Conservation (phyloP, 2,113 vertebrate genomes). For the Pitta sordida region DNA sequence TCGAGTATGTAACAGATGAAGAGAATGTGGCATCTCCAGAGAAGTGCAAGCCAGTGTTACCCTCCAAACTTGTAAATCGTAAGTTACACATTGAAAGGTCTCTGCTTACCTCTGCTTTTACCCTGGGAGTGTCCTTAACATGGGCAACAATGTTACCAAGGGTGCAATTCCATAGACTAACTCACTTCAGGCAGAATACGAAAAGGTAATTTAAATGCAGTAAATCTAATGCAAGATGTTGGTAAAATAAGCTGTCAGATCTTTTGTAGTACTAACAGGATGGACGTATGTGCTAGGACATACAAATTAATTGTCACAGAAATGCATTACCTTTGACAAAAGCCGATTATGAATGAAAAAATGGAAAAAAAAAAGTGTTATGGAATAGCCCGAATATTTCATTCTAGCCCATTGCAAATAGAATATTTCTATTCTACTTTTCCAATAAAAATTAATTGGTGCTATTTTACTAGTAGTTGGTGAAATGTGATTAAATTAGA, state of each 20-base stretch:
- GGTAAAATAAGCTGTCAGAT: not conserved
- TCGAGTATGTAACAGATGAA: conserved; percentile 87
- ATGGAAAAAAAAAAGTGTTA: not conserved
- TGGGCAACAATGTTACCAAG: not conserved
- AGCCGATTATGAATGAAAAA: not conserved
- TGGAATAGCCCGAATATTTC: not conserved
- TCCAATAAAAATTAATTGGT: not conserved
- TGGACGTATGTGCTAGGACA: not conserved
- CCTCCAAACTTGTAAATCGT: conserved; percentile 90
- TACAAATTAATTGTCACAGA: not conserved
- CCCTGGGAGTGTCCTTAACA: not conserved
- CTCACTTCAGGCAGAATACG: not conserved
- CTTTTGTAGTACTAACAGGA: not conserved
- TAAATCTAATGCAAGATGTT: not conserved
- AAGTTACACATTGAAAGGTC: conserved; percentile 65
- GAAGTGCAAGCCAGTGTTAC: conserved; percentile 86
- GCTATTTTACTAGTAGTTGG: not conserved
- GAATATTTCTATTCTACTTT: not conserved
- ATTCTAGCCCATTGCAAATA: not conserved
- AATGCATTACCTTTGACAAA: not conserved
- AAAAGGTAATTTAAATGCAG: not conserved
- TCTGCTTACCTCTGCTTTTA: not conserved
- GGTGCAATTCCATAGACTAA: not conserved
- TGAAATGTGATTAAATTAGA: not conserved
- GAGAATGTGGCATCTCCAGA: conserved; percentile 83